Percentiles rank a stretch among this genome's conserved stretches.
phyloP scores from a whole-genome alignment of 2,113 vertebrate genomes.

The Diglossa brunneiventris region DNA sequence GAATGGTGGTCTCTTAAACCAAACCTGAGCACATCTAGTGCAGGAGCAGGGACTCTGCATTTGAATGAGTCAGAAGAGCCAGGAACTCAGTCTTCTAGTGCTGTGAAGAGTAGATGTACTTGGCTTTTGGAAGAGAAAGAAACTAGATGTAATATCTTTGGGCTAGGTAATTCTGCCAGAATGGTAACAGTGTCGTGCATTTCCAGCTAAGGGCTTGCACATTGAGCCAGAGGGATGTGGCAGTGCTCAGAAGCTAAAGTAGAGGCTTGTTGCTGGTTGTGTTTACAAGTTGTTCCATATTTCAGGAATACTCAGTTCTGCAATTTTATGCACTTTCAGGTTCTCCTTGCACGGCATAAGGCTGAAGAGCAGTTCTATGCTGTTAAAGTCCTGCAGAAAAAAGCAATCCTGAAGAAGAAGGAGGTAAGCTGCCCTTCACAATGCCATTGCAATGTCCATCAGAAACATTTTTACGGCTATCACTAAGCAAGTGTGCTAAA shows the following conservation, averaged over 20 bases:
- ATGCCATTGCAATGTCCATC: neutral
- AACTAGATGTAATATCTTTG: neutral
- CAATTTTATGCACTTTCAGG: conserved; percentile 65
- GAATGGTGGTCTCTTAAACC: neutral
- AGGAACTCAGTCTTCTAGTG: neutral
- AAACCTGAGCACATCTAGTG: neutral
- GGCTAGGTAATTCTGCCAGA: neutral
- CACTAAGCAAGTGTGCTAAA: neutral
- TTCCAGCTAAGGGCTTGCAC: neutral
- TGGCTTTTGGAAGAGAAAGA: neutral
- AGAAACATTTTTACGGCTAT: neutral
- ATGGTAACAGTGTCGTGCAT: neutral
- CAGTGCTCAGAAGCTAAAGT: neutral
- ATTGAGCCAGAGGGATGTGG: neutral
- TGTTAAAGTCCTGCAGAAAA: conserved; percentile 97
- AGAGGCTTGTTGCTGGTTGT: neutral
- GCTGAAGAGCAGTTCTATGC: conserved; percentile 94
- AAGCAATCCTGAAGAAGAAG: conserved; percentile 97
- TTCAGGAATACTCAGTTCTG: neutral
- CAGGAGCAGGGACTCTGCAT: neutral
- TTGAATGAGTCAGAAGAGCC: neutral
- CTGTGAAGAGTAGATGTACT: neutral
- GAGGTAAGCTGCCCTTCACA: conserved; percentile 77
- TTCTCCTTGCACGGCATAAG: conserved; percentile 92
- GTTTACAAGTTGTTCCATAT: neutral